Evolutionary conservation across 2,797 vertebrate genomes (phyloP), one percentile per base, ranked within the genome.

Genomic region (Rhinella marina): DNA sequence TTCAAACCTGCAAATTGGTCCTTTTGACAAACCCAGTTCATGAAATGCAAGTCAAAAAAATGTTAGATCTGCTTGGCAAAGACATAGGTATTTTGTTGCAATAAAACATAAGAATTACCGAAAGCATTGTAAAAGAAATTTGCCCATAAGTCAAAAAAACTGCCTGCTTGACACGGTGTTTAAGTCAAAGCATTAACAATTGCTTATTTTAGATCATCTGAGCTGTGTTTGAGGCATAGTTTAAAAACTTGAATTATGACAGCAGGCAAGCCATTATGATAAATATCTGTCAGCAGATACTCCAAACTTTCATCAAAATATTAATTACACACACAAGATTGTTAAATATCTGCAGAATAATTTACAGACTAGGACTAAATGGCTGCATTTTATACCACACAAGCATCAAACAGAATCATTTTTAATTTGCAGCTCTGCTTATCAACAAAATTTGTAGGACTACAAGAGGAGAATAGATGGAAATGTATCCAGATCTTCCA

Each of bases 241-340:
- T 75, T 75, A 75, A 84, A 84, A 84, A 84, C 56, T 32, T 84
- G 82, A 84, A 84, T 76, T 84, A 84, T 84, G 82, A 84, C 70
- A 76, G 82, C 70, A 84, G 82, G 59, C 82, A 75, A 84, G 82
- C 82, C 82, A 76, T 76, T 76, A 84, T 84, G 70, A 84, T 84
- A 84, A 84, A 84, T 84, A 84, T 84, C 82, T 84, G 82, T 84
- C 82, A 76, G 70, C 82, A 61, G 59, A 75, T 84, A 61, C 70
- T 84, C 82, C 82, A 84, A 84, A 84, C 82, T 84, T 84, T 84
- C 82, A 84, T 84, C 70, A 61, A 84, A 84, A 84, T 84, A 84
- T 84, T 84, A 84, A 84, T 84, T 84, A 72, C 82, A 62, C 29
- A 41, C 81, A 82, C 82, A 75, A 84, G 82, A 84, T 76, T 84